Evolutionary conservation across 2,888 invertebrate genomes (phyloP).

Genomic region (Drosophila algonquin): DNA sequence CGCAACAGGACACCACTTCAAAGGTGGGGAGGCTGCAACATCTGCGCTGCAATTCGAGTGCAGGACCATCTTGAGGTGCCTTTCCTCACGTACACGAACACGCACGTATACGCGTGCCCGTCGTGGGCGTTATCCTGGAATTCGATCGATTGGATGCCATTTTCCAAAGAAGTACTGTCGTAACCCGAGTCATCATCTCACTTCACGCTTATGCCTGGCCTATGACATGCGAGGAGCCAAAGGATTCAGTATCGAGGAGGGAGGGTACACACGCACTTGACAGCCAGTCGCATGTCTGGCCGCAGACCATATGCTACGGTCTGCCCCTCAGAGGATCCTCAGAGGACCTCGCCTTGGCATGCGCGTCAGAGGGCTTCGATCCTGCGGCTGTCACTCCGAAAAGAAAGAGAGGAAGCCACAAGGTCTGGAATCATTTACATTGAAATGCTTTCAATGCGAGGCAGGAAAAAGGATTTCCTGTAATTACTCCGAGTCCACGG

Average conservation of each 20-base stretch:
- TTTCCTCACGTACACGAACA: constrained; percentile 2
- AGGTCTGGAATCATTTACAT: constrained; percentile 18
- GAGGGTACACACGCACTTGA: constrained; percentile 50
- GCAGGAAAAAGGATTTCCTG: constrained; percentile 77
- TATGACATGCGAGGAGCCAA: constrained; percentile 39
- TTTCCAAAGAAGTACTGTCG: constrained; percentile 52
- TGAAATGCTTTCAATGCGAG: constrained; percentile 40
- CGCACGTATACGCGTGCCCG: constrained; percentile 30
- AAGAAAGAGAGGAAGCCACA: constrained; percentile 45
- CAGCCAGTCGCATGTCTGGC: constrained; percentile 36
- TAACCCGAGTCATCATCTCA: constrained; percentile 63
- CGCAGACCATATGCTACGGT: constrained; percentile 50
- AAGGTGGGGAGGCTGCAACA: constrained; percentile 41
- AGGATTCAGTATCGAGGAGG: constrained; percentile 52
- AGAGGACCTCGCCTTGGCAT: constrained; percentile 23
- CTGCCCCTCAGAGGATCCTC: constrained; percentile 2
- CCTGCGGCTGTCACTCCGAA: constrained; percentile 51
- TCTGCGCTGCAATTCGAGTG: constrained; percentile 36
- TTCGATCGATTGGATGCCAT: constrained; percentile 36
- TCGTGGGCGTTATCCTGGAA: constrained; percentile 19
- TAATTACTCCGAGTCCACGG: constrained; percentile 56
- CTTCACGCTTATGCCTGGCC: constrained; percentile 55
- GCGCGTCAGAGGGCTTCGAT: constrained; percentile 45
- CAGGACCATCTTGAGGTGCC: constrained; percentile 14
- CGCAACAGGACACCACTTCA: constrained; percentile 49